Evolutionary conservation across 2,113 vertebrate species (phyloP), one percentile per base, ranked within the genome.

Genomic region (Verasper variegatus): DNA sequence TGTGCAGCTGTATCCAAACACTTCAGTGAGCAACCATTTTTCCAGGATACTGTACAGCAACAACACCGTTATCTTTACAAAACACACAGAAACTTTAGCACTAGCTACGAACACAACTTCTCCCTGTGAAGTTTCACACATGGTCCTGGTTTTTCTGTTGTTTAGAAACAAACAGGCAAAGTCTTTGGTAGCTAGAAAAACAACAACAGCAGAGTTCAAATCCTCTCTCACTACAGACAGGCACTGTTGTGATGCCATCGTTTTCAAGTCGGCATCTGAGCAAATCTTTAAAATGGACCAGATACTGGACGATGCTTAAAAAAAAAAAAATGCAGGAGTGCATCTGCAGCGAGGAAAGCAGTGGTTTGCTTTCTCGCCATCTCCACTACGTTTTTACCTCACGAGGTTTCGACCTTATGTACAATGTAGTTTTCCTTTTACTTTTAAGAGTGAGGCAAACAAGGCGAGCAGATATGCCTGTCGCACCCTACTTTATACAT

Each of bases 1-100:
- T 94, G 94, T 95, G 94, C 93, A 94, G 92, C 89, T 64, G 93
- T 91, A 94, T 95, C 92, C 93, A 93, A 89, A 94, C 88, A 94
- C 83, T 55, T 78, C 84, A 87, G 73, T 83, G 83, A 90, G 89
- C 74, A 92, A 82, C 86, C 63, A 67, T 86, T 89, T 66, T 42
- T 18, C 18, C 27, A 84, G 93, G 94, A 95, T 89, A 93, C 92
- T 88, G 85, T 90, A 85, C 85, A 90, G 92, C 93, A 95, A 94
- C 91, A 91, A 91, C 61, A 93, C 92, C 90, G 56, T 92, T 89
- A 88, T 87, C 79, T 87, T 91, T 90, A 90, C 83, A 86, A 89
- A 92, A 86, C 68, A 83, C 63, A 70, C 23, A 69, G 13, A 74
- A 77, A 82, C 57, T 78, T 86, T 71, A 78, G 74, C 64, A 78